phyloP scores from a whole-genome alignment of 2,113 vertebrate genomes.

The Regulus satrapa region DNA sequence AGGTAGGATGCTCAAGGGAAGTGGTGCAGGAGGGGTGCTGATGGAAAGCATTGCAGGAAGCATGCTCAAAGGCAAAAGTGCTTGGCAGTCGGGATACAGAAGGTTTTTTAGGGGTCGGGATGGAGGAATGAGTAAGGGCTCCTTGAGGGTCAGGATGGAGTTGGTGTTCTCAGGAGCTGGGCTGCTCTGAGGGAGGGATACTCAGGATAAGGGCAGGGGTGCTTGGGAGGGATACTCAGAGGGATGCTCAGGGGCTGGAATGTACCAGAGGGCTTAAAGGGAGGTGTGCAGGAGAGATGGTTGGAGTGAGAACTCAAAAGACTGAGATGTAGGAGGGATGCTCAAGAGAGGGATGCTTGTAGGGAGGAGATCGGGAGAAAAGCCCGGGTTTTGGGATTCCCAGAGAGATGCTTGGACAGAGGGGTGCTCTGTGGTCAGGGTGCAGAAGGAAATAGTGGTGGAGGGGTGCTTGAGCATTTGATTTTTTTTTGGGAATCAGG shows the following conservation, averaged over 20 bases:
- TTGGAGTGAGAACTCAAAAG: neutral
- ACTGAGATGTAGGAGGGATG: neutral
- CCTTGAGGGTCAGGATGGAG: neutral
- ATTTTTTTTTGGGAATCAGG: neutral
- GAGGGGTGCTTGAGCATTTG: neutral
- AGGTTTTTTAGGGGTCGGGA: neutral
- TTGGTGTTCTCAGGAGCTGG: neutral
- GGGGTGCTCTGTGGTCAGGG: neutral
- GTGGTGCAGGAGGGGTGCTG: neutral
- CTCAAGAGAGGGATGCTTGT: neutral
- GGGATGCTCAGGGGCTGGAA: neutral
- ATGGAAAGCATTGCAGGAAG: neutral
- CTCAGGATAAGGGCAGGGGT: neutral
- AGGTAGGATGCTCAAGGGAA: neutral
- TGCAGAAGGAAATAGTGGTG: neutral
- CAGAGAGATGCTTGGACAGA: neutral
- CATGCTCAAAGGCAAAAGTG: neutral
- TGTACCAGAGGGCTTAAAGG: neutral
- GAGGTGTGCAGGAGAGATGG: neutral
- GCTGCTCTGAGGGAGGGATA: neutral
- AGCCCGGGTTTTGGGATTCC: neutral
- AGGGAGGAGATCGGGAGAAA: neutral
- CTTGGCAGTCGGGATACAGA: neutral
- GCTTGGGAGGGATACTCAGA: neutral
- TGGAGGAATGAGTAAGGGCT: neutral